Evolutionary conservation across 2,888 invertebrate genomes (phyloP).

Genomic region (Augochlorella aurata): DNA sequence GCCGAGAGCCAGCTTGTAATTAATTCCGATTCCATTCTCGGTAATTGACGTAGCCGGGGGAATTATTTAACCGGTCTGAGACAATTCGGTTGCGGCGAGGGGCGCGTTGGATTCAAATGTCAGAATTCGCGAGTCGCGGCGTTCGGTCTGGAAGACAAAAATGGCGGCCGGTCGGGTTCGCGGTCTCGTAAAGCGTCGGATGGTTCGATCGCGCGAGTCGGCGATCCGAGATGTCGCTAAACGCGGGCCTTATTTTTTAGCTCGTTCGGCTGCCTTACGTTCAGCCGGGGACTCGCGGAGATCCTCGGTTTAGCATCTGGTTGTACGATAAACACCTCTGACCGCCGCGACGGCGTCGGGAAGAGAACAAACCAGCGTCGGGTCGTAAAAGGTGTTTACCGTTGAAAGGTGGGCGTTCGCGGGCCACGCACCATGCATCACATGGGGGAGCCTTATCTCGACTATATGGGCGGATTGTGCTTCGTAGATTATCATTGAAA

Average conservation of each 20-base stretch:
- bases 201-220: too few relatives aligned
- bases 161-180: background rate
- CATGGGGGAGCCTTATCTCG: constrained; percentile 74
- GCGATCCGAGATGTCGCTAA: too few relatives aligned
- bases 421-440: constrained; percentile 57
- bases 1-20: background rate
- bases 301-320: background rate
- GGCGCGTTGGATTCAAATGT: background rate
- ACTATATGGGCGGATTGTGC: constrained; percentile 76
- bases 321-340: constrained; percentile 19
- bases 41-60: background rate
- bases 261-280: too few relatives aligned
- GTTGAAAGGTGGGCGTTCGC: constrained; percentile 63
- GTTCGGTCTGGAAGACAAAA: background rate
- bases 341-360: constrained; percentile 3
- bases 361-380: constrained; percentile 61
- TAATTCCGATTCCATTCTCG: constrained; percentile 5
- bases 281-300: background rate
- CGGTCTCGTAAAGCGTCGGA: background rate
- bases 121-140: background rate
- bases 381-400: constrained; percentile 69
- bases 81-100: background rate
- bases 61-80: background rate
- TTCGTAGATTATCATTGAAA: constrained; percentile 72
- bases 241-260: too few relatives aligned